phyloP scores from a whole-genome alignment of 2,888 invertebrate species.

The Acleris holmiana region DNA sequence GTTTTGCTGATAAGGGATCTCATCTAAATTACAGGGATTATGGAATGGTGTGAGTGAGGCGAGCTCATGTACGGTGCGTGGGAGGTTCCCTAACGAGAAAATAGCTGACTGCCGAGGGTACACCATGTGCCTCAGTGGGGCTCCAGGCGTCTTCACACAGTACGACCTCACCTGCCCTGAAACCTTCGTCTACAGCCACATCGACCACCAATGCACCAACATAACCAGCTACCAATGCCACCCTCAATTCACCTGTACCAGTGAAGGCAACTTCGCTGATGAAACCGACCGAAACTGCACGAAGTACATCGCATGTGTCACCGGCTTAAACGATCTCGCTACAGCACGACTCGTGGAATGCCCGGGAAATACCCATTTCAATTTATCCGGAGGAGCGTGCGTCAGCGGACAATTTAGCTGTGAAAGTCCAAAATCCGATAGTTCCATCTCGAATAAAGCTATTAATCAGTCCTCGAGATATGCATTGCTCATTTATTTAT shows the following conservation, averaged over 20 bases:
- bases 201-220: slow-evolving; percentile 68
- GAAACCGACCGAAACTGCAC: slow-evolving; percentile 51
- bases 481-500: slow-evolving; percentile 18
- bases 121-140: slow-evolving; percentile 65
- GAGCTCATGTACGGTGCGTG: slow-evolving; percentile 57
- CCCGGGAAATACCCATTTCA: slow-evolving; percentile 54
- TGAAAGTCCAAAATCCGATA: slow-evolving; percentile 16
- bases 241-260: slow-evolving; percentile 57
- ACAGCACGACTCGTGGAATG: slow-evolving; percentile 64
- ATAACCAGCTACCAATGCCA: slow-evolving; percentile 64
- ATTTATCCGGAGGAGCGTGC: slow-evolving; percentile 50
- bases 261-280: slow-evolving; percentile 53
- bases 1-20: slow-evolving; percentile 42
- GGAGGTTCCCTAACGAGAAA: slow-evolving; percentile 66
- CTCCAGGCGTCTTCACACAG: slow-evolving; percentile 55
- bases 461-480: slow-evolving; percentile 27
- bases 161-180: slow-evolving; percentile 68
- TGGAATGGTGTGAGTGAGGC: slow-evolving; percentile 52
- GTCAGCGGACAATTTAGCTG: slow-evolving; percentile 55
- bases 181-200: slow-evolving; percentile 65
- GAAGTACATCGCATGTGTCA: slow-evolving; percentile 62
- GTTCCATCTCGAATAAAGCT: slow-evolving; percentile 22
- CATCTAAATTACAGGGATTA: slow-evolving; percentile 62
- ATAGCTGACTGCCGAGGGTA: slow-evolving; percentile 65
- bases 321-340: slow-evolving; percentile 55